Evolutionary conservation across 1,140 invertebrate genomes (phyloP).

Genomic region (Trachymyrmex septentrionalis): DNA sequence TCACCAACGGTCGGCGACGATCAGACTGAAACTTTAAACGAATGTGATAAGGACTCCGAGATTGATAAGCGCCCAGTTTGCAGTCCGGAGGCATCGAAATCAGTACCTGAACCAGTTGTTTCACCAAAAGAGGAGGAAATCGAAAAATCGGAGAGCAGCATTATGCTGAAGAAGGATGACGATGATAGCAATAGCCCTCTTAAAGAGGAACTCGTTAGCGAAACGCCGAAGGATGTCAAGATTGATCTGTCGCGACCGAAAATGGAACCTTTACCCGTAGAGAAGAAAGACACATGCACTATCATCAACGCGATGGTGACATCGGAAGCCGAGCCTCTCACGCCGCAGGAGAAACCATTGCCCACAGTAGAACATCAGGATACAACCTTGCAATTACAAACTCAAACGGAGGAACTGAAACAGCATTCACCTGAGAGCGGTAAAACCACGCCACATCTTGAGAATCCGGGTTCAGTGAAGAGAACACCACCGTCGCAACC

Average conservation of each 20-base stretch:
- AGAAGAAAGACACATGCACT: slow-evolving; percentile 68
- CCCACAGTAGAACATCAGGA: slow-evolving; percentile 75
- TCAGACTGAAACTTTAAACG: slow-evolving; percentile 41
- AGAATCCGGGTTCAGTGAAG: slow-evolving; percentile 87
- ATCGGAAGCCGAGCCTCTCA: slow-evolving; percentile 67
- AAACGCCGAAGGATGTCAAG: slow-evolving; percentile 65
- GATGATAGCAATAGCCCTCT: slow-evolving; percentile 27
- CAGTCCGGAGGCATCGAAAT: slow-evolving; percentile 70
- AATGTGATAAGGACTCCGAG: slow-evolving; percentile 66
- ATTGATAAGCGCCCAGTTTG: slow-evolving; percentile 53
- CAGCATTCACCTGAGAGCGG: slow-evolving; percentile 86
- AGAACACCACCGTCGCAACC: slow-evolving; percentile 88
- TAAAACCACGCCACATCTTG: slow-evolving; percentile 87
- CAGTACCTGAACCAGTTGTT: slow-evolving; percentile 69
- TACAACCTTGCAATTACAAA: slow-evolving; percentile 78
- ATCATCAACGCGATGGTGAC: slow-evolving; percentile 21
- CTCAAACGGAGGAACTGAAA: slow-evolving; percentile 81
- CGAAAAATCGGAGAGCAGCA: slow-evolving; percentile 54
- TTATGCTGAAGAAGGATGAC: slow-evolving; percentile 51
- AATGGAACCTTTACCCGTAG: slow-evolving; percentile 52
- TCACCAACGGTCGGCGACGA: slow-evolving; percentile 17
- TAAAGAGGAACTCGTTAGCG: slow-evolving; percentile 63
- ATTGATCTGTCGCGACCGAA: slow-evolving; percentile 67
- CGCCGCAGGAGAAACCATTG: slow-evolving; percentile 78
- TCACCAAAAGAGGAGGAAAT: slow-evolving; percentile 66